Conservation (phyloP, 2,797 vertebrate species). For the Clarias fuscus region DNA sequence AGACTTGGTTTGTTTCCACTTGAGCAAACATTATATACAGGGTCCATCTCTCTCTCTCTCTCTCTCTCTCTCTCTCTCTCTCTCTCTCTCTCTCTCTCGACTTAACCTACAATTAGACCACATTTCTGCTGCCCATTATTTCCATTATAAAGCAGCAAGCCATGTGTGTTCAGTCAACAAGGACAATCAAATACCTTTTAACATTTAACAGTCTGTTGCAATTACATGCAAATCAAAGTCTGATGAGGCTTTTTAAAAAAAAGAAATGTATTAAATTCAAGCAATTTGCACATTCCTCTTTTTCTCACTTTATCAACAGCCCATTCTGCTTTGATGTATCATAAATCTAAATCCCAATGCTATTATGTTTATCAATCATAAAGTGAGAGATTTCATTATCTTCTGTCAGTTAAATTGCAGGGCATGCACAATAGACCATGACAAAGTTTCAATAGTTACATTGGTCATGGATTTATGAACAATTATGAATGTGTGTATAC, state of each 20-base stretch:
- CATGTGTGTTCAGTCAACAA: constrained; percentile 7
- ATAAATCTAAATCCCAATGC: no score
- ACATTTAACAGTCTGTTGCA: constrained; percentile 12
- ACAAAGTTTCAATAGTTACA: background rate
- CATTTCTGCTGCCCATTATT: constrained; percentile 13
- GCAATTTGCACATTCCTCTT: background rate
- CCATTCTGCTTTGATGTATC: background rate
- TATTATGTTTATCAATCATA: background rate
- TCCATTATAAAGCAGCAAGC: constrained; percentile 6
- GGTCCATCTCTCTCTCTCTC: background rate
- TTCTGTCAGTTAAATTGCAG: background rate
- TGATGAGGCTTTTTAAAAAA: background rate
- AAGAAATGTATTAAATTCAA: background rate
- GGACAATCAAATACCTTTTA: constrained; percentile 18
- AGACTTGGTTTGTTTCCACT: constrained; percentile 7
- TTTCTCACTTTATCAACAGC: background rate
- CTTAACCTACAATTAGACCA: constrained; percentile 2
- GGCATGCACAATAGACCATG: background rate
- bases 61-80: no score
- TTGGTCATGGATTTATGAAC: background rate
- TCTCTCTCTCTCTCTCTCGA: background rate
- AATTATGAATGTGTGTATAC: no score
- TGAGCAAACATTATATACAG: background rate
- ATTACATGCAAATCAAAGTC: constrained; percentile 27
- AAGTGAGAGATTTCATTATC: background rate